phyloP scores from a whole-genome alignment of 2,797 vertebrate genomes.

The Naso thynnoides region DNA sequence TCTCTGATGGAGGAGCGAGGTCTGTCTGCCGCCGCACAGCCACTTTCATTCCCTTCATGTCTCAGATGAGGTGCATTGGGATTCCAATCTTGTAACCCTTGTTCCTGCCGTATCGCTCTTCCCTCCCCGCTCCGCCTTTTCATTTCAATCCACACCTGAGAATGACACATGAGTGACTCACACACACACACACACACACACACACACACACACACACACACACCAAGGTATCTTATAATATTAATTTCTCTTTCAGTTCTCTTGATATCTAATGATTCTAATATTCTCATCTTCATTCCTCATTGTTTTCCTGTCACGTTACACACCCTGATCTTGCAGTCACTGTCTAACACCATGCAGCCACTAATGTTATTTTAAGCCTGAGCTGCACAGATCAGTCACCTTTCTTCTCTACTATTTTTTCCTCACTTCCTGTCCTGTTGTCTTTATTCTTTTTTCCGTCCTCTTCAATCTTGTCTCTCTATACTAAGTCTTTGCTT shows the following conservation, averaged over 20 bases:
- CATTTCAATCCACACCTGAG: conserved; percentile 27
- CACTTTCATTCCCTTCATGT: conserved; percentile 60
- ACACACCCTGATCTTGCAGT: background rate
- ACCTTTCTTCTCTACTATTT: background rate
- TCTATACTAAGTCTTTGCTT: conserved; percentile 19
- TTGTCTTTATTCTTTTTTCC: conserved; percentile 13
- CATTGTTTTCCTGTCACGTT: conserved; percentile 4
- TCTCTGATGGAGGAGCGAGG: conserved; percentile 38
- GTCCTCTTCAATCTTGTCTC: conserved; percentile 7
- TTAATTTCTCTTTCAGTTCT: conserved; percentile 17
- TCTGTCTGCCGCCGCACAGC: conserved; percentile 49
- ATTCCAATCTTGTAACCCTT: conserved; percentile 60
- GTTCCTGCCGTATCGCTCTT: conserved; percentile 29
- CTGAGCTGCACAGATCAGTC: conserved; percentile 23
- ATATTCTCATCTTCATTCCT: conserved; percentile 8
- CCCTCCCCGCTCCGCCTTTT: conserved; percentile 4
- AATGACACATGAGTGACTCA: conserved; percentile 23
- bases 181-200: background rate
- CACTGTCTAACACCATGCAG: conserved; percentile 1
- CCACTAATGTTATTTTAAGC: conserved; percentile 48
- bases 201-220: background rate
- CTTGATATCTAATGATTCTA: background rate
- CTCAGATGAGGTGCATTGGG: conserved; percentile 60
- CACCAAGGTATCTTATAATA: background rate
- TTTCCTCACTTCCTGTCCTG: background rate